Base-by-base conservation (phyloP, 2,797 vertebrate genomes). In the Botia kubotai region DNA sequence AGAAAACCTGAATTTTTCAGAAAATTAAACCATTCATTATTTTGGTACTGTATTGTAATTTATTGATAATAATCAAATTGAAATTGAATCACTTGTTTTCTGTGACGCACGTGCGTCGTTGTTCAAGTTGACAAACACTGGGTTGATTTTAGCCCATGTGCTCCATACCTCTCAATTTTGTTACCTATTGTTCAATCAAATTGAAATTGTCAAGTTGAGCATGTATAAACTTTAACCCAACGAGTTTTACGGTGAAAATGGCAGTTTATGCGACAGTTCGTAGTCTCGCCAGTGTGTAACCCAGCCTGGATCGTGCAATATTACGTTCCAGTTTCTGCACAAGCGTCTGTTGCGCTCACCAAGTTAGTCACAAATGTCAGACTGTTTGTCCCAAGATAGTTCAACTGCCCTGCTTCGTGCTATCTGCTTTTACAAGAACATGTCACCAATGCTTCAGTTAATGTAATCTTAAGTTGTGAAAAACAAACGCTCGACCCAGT, bases 401-500 rank as follows among this genome's bases (percentile, higher is more conserved):
- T 16, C 21, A 77, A 68, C 4, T 58, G 8, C 7, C 43, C 2
- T 65, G 8, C 7, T 33, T 72, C 1, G 50, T n/a, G 8, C 84
- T 83, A 52, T 52, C 11, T 11, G 71, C 80, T 50, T 86, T 77
- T 33, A 26, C 1, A 16, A 43, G 39, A 26, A 62, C 58, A 83
- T 71, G 66, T 67, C 39, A 11, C 26, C 29, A 36, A 14, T 8
- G 57, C 48, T 71, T 19, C 13, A 60, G 39, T 55, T 39, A 26
- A 69, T 75, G 70, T 70, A 75, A 83, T 83, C 72, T 57, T 26
- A 26, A 26, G 23, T 26, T 21, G 50, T 39, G 43, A 58, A 81
- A 80, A 84, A 71, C 57, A 74, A 84, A 57, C 21, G 6, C 39
- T 36, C 69, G 83, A 77, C 55, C 65, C 48, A 12, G 14, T 46